These are phyloP conservation scores for Mantis religiosa DNA, from an alignment of 2,888 invertebrate genomes.

Conservation along the genomic window DNA sequence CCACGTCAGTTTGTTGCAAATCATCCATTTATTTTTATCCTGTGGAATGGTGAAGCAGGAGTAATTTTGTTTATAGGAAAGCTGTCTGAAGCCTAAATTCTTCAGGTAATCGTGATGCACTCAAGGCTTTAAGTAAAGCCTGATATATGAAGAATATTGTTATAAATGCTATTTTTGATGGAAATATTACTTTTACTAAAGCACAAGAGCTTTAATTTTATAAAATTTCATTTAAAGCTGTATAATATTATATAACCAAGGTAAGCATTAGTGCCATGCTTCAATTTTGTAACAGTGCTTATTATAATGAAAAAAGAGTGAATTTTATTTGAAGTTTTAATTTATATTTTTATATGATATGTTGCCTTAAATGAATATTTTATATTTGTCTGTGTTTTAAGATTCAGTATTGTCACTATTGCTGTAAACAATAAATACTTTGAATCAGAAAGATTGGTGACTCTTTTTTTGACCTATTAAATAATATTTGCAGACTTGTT, in stretches of 20 bases:
- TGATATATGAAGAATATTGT: not conserved
- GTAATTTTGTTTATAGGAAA: slow-evolving; percentile 19
- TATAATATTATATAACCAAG: not conserved
- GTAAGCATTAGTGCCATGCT: not conserved
- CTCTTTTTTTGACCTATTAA: not conserved
- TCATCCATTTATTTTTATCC: slow-evolving; percentile 43
- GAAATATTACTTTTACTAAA: not conserved
- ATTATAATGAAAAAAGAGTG: not conserved
- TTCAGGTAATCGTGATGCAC: not conserved
- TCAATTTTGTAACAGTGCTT: not conserved
- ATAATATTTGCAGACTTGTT: not conserved
- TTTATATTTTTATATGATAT: not conserved
- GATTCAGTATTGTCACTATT: not conserved
- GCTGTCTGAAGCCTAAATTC: not conserved
- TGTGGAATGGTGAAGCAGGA: slow-evolving; percentile 37
- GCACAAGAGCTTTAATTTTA: not conserved
- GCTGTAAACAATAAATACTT: not conserved
- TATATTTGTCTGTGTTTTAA: not conserved
- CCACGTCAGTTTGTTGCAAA: slow-evolving; percentile 36
- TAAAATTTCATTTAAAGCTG: not conserved
- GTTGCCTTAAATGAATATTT: not conserved
- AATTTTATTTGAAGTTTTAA: not conserved
- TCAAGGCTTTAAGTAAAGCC: not conserved
- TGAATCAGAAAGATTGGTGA: not conserved
- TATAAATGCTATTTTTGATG: not conserved